These are phyloP conservation scores for Acomys russatus DNA, from an alignment of 2,797 vertebrate species.

Conservation along the genomic window DNA sequence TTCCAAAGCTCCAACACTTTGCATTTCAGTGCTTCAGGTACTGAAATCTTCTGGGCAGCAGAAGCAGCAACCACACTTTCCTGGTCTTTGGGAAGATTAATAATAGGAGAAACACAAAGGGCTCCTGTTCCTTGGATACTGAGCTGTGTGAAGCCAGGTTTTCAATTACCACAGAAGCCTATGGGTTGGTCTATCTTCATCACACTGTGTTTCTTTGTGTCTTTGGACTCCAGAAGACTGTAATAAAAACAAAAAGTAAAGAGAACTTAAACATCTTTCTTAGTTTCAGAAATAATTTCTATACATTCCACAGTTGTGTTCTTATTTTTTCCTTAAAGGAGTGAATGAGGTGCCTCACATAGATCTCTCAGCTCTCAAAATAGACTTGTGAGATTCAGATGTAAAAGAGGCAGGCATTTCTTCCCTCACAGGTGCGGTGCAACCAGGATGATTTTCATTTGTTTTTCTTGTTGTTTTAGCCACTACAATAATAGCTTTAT, in stretches of 20 bases:
- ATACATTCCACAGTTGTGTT: constrained; percentile 67
- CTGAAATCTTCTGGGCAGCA: background rate
- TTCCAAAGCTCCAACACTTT: background rate
- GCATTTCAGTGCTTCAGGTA: background rate
- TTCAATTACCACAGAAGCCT: background rate
- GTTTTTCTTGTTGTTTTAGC: constrained; percentile 50
- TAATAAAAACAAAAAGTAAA: constrained; percentile 38
- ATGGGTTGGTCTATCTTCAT: background rate
- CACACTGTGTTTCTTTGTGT: background rate
- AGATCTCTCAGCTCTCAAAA: constrained; percentile 61
- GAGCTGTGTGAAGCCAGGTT: background rate
- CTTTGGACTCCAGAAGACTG: constrained; percentile 14
- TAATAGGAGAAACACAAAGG: background rate
- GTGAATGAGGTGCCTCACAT: constrained; percentile 13
- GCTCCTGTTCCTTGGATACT: background rate
- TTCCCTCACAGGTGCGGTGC: constrained; percentile 41
- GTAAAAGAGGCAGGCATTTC: constrained; percentile 48
- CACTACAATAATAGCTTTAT: constrained; percentile 22
- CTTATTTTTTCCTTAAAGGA: background rate
- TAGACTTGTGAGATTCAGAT: constrained; percentile 67
- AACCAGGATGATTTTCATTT: constrained; percentile 66
- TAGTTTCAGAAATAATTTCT: constrained; percentile 66
- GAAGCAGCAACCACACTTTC: background rate
- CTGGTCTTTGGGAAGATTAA: background rate
- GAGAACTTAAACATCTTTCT: constrained; percentile 44